Evolutionary conservation across 2,797 vertebrate species (phyloP), one percentile per base, ranked within the genome.

Genomic region (Sebastes hubbsi): DNA sequence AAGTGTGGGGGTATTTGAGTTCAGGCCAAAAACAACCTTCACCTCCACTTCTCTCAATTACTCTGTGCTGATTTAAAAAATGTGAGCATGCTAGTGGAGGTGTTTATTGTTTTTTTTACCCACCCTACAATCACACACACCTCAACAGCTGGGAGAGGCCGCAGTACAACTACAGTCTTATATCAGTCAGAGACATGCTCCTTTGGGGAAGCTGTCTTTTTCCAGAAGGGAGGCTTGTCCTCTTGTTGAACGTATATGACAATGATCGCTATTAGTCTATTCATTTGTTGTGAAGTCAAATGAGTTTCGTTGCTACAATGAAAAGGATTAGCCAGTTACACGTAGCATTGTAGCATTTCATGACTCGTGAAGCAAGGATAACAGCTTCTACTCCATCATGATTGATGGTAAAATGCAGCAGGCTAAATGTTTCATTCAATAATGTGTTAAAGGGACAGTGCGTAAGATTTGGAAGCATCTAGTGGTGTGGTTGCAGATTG

Each of bases 11-110:
- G 75, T 77, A 79, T 90, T 90, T 93, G 91, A 88, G 87, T 67
- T 75, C 32, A 36, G 58, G 81, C 91, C 92, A 94, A 92, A 82
- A 84, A 83, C 85, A 93, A 91, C 92, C 79, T 84, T 82, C 78
- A 85, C 83, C 90, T 91, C 84, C 68, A 86, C 71, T 63, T 89
- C 83, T 75, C 83, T 90, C 78, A 69, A 75, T 80, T 77, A 6
- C 63, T 75, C 62, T 55, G 78, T 72, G 71, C 80, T 78, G 78
- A 83, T 87, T 78, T 82, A 18, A 30, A 68, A 90, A 87, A 81
- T 71, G 62, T 72, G 66, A 80, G 78, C 60, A 27, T 32, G 58
- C 59, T 14, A 55, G 70, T 16, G 2, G 55, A 77, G 16, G 7
- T 79, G 30, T 52, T 72, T 61, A 78, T 78, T 82, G 12, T 38